Conservation (phyloP, 2,888 invertebrate genomes). For the Clostera curtula region DNA sequence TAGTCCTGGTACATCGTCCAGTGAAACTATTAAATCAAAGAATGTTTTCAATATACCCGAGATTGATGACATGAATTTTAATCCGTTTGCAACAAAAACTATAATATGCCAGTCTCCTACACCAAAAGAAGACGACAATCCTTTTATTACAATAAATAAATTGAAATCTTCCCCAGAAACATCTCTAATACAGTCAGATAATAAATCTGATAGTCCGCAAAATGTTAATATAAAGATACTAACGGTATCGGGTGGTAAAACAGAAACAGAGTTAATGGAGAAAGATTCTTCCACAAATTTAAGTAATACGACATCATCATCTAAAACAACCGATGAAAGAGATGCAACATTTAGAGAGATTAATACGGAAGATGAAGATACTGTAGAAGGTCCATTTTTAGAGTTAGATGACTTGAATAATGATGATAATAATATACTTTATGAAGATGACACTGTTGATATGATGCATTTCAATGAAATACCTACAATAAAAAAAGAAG, state of each 20-base stretch:
- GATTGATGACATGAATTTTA: conserved; percentile 50
- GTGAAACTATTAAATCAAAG: conserved; percentile 31
- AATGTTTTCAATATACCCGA: conserved; percentile 59
- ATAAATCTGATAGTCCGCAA: too few species aligned
- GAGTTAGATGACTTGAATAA: conserved; percentile 41
- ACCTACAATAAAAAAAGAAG: conserved; percentile 31
- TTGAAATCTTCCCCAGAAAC: conserved; percentile 17
- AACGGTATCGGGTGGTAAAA: conserved; percentile 17
- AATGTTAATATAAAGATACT: too few species aligned
- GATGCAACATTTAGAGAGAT: conserved; percentile 43
- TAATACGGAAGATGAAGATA: conserved; percentile 64
- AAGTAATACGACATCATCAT: conserved; percentile 34
- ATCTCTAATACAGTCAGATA: conserved; percentile 6
- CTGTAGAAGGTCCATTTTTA: conserved; percentile 59
- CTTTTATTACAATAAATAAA: conserved; percentile 24
- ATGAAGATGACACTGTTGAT: conserved; percentile 34
- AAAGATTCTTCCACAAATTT: conserved; percentile 28
- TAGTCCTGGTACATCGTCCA: conserved; percentile 35
- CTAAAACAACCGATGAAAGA: conserved; percentile 37
- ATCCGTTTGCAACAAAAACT: conserved; percentile 49
- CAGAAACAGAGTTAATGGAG: conserved; percentile 26
- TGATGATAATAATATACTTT: conserved; percentile 32
- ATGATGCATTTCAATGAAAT: conserved; percentile 45
- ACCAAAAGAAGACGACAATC: conserved; percentile 20
- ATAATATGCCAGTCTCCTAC: conserved; percentile 41